Conservation (phyloP, 1,140 invertebrate species). For the Sipha flava region DNA sequence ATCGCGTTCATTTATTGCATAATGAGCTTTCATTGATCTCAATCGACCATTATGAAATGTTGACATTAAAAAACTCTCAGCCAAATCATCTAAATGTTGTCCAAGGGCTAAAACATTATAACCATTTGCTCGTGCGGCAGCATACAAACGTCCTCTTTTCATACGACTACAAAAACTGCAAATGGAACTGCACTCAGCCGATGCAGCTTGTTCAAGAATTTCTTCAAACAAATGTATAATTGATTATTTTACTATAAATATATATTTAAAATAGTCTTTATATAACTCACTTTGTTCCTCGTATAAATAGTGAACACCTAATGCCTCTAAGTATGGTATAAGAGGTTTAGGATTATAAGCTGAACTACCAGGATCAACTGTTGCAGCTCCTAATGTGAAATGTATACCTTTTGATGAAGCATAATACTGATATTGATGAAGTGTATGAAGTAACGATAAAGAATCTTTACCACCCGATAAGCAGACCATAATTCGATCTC, state of each 20-base stretch:
- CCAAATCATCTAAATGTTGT: conserved; percentile 77
- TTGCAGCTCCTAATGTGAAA: conserved; percentile 67
- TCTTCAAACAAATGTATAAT: not conserved
- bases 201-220: conserved; percentile 44
- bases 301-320: conserved; percentile 63
- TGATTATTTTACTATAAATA: not conserved
- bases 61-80: conserved; percentile 73
- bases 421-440: conserved; percentile 77
- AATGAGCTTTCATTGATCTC: conserved; percentile 74
- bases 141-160: conserved; percentile 65
- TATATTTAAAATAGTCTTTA: not conserved
- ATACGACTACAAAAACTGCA: conserved; percentile 60
- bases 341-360: conserved; percentile 58
- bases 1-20: conserved; percentile 66
- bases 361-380: conserved; percentile 56
- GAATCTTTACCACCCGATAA: conserved; percentile 76
- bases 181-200: conserved; percentile 48
- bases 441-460: conserved; percentile 67
- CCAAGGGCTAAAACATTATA: conserved; percentile 81
- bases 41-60: conserved; percentile 72
- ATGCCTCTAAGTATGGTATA: conserved; percentile 56
- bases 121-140: conserved; percentile 60
- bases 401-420: conserved; percentile 61
- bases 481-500: conserved; percentile 74
- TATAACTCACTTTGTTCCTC: conserved; percentile 51